Conservation (phyloP, 1,140 invertebrate genomes). For the Pinna nobilis region DNA sequence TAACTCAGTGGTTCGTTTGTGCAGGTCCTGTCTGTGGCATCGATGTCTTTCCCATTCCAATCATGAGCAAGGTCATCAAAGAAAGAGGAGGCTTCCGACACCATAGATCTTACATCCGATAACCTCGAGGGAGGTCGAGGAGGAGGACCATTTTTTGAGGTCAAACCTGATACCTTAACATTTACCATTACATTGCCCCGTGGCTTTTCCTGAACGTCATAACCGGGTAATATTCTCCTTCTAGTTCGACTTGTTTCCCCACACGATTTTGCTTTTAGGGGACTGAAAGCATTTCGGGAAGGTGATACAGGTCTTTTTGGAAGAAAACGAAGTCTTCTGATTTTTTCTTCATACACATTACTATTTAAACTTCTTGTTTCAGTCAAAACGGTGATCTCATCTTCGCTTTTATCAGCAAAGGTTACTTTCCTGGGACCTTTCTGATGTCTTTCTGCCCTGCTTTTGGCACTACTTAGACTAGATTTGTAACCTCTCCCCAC, state of each 20-base stretch:
- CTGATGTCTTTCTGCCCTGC: conserved; percentile 4
- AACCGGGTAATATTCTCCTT: conserved; percentile 24
- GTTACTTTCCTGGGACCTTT: conserved; percentile 25
- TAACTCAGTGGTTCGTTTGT: conserved; percentile 33
- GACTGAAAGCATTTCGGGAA: neutral
- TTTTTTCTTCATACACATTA: neutral
- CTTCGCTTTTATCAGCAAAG: conserved; percentile 26
- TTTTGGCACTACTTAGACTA: conserved; percentile 20
- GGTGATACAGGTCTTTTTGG: conserved; percentile 2
- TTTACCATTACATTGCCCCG: conserved; percentile 26
- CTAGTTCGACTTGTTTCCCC: conserved; percentile 22
- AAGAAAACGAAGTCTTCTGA: neutral
- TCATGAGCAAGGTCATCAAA: conserved; percentile 30
- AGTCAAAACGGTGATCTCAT: neutral
- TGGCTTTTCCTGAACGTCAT: conserved; percentile 2
- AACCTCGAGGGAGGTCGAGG: conserved; percentile 15
- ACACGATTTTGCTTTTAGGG: conserved; percentile 31
- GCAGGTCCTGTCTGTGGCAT: conserved; percentile 27
- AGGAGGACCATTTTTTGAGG: neutral
- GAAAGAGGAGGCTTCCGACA: conserved; percentile 33
- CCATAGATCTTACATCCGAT: conserved; percentile 21
- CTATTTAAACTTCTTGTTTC: neutral
- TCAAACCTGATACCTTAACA: conserved; percentile 34
- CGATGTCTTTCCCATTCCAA: conserved; percentile 26
- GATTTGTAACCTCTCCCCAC: conserved; percentile 37